Evolutionary conservation across 2,888 invertebrate genomes (phyloP).

Genomic region (Drosophila anomalata): DNA sequence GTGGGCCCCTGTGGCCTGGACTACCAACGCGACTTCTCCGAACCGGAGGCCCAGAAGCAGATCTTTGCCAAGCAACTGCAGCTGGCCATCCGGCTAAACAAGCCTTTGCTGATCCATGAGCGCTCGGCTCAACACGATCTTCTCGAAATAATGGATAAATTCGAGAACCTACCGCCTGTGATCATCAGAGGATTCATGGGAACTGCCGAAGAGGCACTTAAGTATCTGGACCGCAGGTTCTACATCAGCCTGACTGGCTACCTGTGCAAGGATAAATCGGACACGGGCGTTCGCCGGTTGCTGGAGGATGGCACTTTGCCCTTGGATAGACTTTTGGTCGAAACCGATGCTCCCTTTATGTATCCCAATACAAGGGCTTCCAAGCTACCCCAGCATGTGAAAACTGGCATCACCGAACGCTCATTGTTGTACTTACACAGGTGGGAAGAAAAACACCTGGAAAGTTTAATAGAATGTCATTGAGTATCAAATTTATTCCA

Average conservation of each 20-base stretch:
- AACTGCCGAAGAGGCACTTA: constrained; percentile 91
- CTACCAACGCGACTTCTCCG: constrained; percentile 96
- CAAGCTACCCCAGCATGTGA: constrained; percentile 94
- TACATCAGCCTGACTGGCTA: constrained; percentile 93
- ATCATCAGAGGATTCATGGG: constrained; percentile 97
- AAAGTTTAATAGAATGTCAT: background rate
- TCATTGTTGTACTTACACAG: constrained; percentile 85
- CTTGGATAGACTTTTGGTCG: constrained; percentile 92
- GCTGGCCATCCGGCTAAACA: constrained; percentile 93
- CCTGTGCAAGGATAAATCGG: constrained; percentile 91
- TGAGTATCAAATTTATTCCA: constrained; percentile 38
- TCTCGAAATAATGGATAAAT: constrained; percentile 87
- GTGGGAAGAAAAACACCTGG: constrained; percentile 43
- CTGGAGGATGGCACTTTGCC: constrained; percentile 92
- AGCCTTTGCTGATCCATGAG: constrained; percentile 96
- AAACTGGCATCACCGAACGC: constrained; percentile 94
- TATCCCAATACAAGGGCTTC: constrained; percentile 97
- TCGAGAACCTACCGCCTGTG: constrained; percentile 88
- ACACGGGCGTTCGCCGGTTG: constrained; percentile 93
- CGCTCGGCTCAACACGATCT: constrained; percentile 95
- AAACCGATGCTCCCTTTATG: constrained; percentile 98
- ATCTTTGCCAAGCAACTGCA: constrained; percentile 95
- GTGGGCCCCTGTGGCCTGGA: constrained; percentile 97
- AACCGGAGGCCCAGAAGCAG: constrained; percentile 92
- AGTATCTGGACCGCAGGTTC: constrained; percentile 93